Conservation (phyloP, 2,888 invertebrate genomes). For the Tubulanus polymorphus region DNA sequence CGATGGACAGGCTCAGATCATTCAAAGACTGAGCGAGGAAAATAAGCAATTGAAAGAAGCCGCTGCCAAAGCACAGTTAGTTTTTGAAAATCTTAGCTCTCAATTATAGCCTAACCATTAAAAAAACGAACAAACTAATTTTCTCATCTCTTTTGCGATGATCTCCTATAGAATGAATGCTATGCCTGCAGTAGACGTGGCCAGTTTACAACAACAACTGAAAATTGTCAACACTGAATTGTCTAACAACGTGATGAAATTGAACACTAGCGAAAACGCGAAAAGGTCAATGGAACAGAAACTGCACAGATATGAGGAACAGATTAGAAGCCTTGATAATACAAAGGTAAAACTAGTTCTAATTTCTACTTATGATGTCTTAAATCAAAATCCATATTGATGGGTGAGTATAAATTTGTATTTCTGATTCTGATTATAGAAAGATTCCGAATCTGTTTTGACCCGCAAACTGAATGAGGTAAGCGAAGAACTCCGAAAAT, state of each 20-base stretch:
- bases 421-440: slow-evolving; percentile 22
- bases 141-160: too few species aligned
- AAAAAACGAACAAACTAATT: too few species aligned
- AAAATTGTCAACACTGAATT: slow-evolving; percentile 43
- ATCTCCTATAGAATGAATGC: background rate
- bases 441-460: slow-evolving; percentile 27
- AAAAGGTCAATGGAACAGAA: slow-evolving; percentile 35
- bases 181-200: background rate
- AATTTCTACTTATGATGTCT: too few species aligned
- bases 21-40: slow-evolving; percentile 31
- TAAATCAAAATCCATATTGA: too few species aligned
- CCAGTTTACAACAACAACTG: slow-evolving; percentile 35
- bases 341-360: slow-evolving; percentile 32
- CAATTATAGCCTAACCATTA: too few species aligned
- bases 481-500: slow-evolving; percentile 51
- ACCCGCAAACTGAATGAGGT: slow-evolving; percentile 55
- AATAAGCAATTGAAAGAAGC: slow-evolving; percentile 42
- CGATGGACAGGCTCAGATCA: slow-evolving; percentile 53
- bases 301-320: slow-evolving; percentile 32
- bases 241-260: slow-evolving; percentile 30
- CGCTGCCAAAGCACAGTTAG: slow-evolving; percentile 35
- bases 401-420: too few species aligned
- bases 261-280: slow-evolving; percentile 34
- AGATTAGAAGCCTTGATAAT: slow-evolving; percentile 32
- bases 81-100: too few species aligned